phyloP scores from a whole-genome alignment of 2,888 invertebrate species.

The Eustalomyia histrio region DNA sequence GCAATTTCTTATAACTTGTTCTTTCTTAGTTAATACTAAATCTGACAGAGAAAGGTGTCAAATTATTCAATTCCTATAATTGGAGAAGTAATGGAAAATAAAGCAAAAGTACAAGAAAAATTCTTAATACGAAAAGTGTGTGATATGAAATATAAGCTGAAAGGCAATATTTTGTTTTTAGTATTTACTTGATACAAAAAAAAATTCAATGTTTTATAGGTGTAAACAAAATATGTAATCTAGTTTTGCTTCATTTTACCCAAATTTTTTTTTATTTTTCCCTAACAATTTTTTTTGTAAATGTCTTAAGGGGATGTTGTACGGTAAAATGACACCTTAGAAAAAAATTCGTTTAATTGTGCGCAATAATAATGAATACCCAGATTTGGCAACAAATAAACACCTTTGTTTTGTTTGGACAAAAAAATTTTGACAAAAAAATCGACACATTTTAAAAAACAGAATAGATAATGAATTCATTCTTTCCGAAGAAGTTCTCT shows the following conservation, averaged over 20 bases:
- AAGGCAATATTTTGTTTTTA: constrained; percentile 13
- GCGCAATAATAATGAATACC: constrained; percentile 67
- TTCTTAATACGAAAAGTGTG: constrained; percentile 21
- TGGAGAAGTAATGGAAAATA: constrained; percentile 41
- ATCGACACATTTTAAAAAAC: neutral
- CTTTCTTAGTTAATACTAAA: constrained; percentile 19
- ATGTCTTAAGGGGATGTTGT: constrained; percentile 24
- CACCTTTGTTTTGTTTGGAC: constrained; percentile 13
- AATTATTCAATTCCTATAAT: constrained; percentile 50
- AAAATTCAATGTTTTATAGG: constrained; percentile 28
- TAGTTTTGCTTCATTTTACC: constrained; percentile 27
- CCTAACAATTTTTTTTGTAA: neutral
- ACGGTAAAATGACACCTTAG: constrained; percentile 64
- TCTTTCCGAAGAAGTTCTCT: neutral
- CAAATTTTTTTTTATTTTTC: constrained; percentile 21
- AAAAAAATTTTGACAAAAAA: constrained; percentile 4
- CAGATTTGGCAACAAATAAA: constrained; percentile 52
- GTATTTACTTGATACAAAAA: neutral
- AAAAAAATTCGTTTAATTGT: constrained; percentile 65
- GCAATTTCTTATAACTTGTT: constrained; percentile 19
- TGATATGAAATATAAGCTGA: constrained; percentile 34
- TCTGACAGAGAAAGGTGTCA: constrained; percentile 54
- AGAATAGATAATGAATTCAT: neutral
- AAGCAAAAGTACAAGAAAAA: constrained; percentile 2
- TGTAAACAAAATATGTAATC: constrained; percentile 44